Percentiles rank a stretch among this genome's conserved stretches.
Conservation (phyloP, 2,888 invertebrate genomes). For the Leptopilina drosophilae region DNA sequence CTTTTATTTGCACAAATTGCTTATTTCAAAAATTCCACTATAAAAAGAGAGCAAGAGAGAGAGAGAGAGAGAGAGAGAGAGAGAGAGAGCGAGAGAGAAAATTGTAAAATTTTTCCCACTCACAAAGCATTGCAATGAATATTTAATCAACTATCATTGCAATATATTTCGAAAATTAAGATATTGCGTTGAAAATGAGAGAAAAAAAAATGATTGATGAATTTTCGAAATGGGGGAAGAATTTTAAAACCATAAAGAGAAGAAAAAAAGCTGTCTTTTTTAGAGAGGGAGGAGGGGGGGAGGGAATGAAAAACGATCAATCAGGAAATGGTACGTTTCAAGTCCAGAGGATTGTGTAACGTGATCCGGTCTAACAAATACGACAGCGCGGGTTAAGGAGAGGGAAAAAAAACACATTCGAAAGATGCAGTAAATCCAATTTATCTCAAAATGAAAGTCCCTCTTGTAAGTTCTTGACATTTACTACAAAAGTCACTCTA, state of each 20-base stretch:
- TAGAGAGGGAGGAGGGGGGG: no score
- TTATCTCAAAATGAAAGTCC: conserved; percentile 24
- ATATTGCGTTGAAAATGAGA: no score
- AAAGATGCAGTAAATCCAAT: conserved; percentile 38
- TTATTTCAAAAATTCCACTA: neutral
- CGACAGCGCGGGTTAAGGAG: neutral
- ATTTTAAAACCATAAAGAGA: conserved; percentile 5
- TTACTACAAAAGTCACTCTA: conserved; percentile 1
- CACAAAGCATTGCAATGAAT: conserved; percentile 1
- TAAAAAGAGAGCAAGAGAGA: neutral
- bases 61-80: no score
- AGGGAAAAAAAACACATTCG: conserved; percentile 14
- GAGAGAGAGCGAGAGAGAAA: no score
- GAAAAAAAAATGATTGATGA: conserved; percentile 38
- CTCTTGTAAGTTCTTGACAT: conserved; percentile 11
- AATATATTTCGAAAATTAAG: no score
- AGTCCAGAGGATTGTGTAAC: conserved; percentile 33
- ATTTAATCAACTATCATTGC: neutral
- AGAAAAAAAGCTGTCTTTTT: no score
- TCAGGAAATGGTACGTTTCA: conserved; percentile 32
- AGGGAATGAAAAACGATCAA: conserved; percentile 32
- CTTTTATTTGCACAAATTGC: neutral
- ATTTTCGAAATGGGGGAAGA: conserved; percentile 24
- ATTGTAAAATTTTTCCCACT: no score
- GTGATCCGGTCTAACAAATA: conserved; percentile 29